These are phyloP conservation scores for Drosophila lacertosa DNA, from an alignment of 1,140 invertebrate genomes.

Conservation along the genomic window DNA sequence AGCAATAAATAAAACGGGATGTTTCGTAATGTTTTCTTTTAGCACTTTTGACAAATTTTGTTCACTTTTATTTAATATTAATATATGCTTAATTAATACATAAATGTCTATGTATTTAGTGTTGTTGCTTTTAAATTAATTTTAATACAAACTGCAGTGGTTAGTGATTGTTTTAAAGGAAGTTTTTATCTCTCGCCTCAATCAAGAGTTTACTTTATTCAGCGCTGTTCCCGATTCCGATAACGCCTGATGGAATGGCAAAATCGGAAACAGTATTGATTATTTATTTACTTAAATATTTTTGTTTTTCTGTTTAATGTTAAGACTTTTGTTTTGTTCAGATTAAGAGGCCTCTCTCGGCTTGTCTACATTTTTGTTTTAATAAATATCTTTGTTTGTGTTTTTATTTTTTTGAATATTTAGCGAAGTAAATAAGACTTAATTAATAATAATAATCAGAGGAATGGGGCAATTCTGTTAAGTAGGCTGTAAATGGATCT, in stretches of 20 bases:
- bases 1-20: constrained; percentile 28
- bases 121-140: constrained; percentile 50
- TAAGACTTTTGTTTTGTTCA: background rate
- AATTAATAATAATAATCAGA: constrained; percentile 7
- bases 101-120: constrained; percentile 53
- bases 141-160: constrained; percentile 24
- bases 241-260: background rate
- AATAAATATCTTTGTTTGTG: constrained; percentile 8
- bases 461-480: constrained; percentile 18
- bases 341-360: constrained; percentile 7
- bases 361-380: constrained; percentile 10
- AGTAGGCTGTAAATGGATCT: constrained; percentile 1
- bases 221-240: constrained; percentile 10
- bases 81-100: constrained; percentile 53
- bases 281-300: constrained; percentile 1
- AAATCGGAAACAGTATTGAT: constrained; percentile 2
- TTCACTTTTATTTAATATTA: constrained; percentile 45
- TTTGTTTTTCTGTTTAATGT: constrained; percentile 1
- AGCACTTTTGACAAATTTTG: constrained; percentile 71
- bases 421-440: constrained; percentile 1
- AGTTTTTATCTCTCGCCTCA: constrained; percentile 14
- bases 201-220: constrained; percentile 6
- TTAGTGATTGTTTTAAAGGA: constrained; percentile 26
- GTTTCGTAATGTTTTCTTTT: constrained; percentile 54
- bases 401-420: background rate